Evolutionary conservation across 2,113 vertebrate species (phyloP).

Genomic region (Corydoras maculifer): DNA sequence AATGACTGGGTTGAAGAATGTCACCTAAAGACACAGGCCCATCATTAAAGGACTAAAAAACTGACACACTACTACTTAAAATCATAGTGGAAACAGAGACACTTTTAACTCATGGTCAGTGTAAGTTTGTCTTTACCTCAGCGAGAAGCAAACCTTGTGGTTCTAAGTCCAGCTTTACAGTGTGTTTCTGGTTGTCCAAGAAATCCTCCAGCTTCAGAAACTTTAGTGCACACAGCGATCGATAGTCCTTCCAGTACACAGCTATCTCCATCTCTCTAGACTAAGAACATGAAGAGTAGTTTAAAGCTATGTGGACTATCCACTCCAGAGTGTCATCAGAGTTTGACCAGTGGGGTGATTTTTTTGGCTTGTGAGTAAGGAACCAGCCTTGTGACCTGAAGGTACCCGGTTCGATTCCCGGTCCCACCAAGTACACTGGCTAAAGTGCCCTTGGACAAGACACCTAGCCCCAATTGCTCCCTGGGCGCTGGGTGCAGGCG

Average conservation of each 20-base stretch:
- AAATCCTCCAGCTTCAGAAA: slow-evolving; percentile 88
- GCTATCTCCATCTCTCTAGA: slow-evolving; percentile 82
- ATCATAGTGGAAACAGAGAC: too few species aligned
- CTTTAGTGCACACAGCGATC: slow-evolving; percentile 83
- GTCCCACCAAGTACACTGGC: too few species aligned
- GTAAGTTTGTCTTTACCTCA: slow-evolving; percentile 64
- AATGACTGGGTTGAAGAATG: slow-evolving; percentile 82
- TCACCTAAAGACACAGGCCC: slow-evolving; percentile 64
- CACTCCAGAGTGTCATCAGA: too few species aligned
- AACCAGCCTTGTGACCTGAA: too few species aligned
- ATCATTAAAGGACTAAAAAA: neutral
- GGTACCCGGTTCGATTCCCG: too few species aligned
- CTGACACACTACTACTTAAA: too few species aligned
- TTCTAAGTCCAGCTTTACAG: slow-evolving; percentile 80
- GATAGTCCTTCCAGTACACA: slow-evolving; percentile 81
- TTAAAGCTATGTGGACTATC: neutral
- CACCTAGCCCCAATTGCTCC: too few species aligned
- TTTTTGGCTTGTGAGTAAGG: too few species aligned
- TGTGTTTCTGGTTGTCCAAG: slow-evolving; percentile 82
- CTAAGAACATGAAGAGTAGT: slow-evolving; percentile 50
- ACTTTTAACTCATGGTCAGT: neutral
- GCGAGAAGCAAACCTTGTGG: slow-evolving; percentile 81
- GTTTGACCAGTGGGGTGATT: too few species aligned
- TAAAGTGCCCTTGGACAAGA: too few species aligned
- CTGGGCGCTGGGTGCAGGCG: too few species aligned